phyloP scores from a whole-genome alignment of 2,888 invertebrate species.

The Papilio elwesi region DNA sequence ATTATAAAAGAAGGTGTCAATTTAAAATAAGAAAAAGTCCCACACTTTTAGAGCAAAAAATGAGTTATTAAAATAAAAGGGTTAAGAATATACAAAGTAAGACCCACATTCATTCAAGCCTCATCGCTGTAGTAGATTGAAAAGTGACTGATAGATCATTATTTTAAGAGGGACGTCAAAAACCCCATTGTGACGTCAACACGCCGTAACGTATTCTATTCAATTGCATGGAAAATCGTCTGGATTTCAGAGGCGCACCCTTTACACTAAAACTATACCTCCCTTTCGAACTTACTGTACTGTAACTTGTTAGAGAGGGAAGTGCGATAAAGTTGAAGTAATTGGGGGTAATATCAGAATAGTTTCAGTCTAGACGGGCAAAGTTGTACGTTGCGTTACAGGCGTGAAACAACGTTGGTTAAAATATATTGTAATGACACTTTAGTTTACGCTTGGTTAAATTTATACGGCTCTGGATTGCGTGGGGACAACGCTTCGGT shows the following conservation, averaged over 20 bases:
- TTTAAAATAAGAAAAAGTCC: background rate
- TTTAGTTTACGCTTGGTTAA: constrained; percentile 65
- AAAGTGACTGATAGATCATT: constrained; percentile 45
- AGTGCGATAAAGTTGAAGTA: constrained; percentile 58
- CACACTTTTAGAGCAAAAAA: background rate
- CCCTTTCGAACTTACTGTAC: constrained; percentile 50
- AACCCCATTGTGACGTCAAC: constrained; percentile 68
- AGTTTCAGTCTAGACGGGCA: constrained; percentile 80
- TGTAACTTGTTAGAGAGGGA: constrained; percentile 53
- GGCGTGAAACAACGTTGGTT: constrained; percentile 65
- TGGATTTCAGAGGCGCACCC: constrained; percentile 70
- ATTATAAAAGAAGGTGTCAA: background rate
- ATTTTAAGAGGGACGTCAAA: constrained; percentile 58
- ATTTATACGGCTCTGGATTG: constrained; percentile 59
- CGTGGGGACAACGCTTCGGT: constrained; percentile 48
- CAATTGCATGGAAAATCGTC: constrained; percentile 81
- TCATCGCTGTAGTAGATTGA: background rate
- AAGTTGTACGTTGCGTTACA: constrained; percentile 72
- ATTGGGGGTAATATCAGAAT: constrained; percentile 76
- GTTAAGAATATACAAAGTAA: background rate
- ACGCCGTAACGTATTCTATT: constrained; percentile 77
- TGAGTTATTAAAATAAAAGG: background rate
- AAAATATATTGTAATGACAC: constrained; percentile 67
- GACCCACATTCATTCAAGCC: constrained; percentile 5
- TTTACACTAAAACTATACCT: constrained; percentile 48